Conservation (phyloP, 2,113 vertebrate genomes). For the Vulpes ferrilata region DNA sequence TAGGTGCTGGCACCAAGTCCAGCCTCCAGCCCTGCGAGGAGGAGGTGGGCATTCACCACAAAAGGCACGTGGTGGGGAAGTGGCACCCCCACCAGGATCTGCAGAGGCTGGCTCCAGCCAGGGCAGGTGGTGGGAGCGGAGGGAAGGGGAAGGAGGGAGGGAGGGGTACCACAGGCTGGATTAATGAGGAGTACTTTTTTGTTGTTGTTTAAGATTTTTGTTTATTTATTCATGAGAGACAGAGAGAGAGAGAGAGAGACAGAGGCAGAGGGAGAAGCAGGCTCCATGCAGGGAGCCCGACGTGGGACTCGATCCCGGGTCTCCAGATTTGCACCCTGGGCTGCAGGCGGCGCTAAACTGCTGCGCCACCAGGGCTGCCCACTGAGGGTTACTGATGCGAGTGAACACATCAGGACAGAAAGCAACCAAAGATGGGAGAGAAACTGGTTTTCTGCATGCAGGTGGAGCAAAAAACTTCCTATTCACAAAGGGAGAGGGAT, state of each 20-base stretch:
- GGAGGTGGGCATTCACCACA: accelerated
- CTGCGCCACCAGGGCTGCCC: too few species aligned
- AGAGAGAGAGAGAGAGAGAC: too few species aligned
- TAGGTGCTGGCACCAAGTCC: accelerated
- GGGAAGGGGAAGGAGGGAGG: background rate
- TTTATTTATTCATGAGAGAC: too few species aligned
- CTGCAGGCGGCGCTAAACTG: too few species aligned
- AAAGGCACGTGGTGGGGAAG: accelerated
- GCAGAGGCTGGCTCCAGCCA: background rate
- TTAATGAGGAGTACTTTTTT: too few species aligned
- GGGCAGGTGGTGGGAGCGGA: background rate
- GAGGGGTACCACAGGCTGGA: too few species aligned
- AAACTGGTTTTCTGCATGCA: background rate
- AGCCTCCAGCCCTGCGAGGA: accelerated
- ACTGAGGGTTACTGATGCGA: accelerated
- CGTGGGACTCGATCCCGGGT: too few species aligned
- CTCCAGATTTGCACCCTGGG: too few species aligned
- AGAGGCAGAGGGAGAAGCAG: too few species aligned
- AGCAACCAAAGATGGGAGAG: accelerated
- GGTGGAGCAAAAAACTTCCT: accelerated
- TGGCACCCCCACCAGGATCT: background rate
- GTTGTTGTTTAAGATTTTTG: too few species aligned
- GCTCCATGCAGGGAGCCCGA: too few species aligned
- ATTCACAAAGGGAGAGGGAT: accelerated
- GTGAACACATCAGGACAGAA: too few species aligned